Evolutionary conservation across 1,140 invertebrate species (phyloP), one percentile per base, ranked within the genome.

Genomic region (Trissolcus basalis): DNA sequence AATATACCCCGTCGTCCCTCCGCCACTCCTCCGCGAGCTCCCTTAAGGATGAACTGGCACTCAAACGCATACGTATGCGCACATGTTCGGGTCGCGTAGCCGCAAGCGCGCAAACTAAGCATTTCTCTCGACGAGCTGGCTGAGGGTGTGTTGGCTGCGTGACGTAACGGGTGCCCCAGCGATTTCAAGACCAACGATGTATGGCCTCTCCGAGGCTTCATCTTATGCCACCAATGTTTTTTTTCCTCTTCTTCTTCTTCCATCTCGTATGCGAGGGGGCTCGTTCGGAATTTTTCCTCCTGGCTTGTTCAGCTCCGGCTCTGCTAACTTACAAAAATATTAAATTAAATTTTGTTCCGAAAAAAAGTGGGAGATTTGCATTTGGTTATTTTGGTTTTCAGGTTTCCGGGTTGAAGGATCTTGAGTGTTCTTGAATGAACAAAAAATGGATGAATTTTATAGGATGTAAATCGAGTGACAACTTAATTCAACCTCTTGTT

Each of bases 11-110:
- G 16, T 33, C 49, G 16, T 32, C 60, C 44, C 14, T 10, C 53
- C 32, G 13, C 15, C 16, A 32, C 44, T 13, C 35, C 64, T 19
- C 16, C 54, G 7, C 39, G 53, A 72, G 51, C 77, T 82, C 80
- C 79, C 83, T 83, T 82, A 83, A 86, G 85, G 85, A 84, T 88
- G 85, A 85, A 88, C 86, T 82, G 81, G 81, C 81, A 83, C 81
- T 81, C 80, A 80, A 81, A 80, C 59, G 59, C 73, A 73, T 61
- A 79, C 75, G 47, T 60, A 63, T 79, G 76, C 59, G 74, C 70
- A 80, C 70, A 78, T 72, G 54, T 63, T 63, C 61, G 48, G 55
- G 27, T 65, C 60, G 39, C 47, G 49, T 72, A 77, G 59, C 71
- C 76, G 74, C 77, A 82, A 78, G 78, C 82, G 67, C 76, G 86